These are phyloP conservation scores for Bovichtus variegatus DNA, from an alignment of 2,797 vertebrate genomes.

Conservation along the genomic window DNA sequence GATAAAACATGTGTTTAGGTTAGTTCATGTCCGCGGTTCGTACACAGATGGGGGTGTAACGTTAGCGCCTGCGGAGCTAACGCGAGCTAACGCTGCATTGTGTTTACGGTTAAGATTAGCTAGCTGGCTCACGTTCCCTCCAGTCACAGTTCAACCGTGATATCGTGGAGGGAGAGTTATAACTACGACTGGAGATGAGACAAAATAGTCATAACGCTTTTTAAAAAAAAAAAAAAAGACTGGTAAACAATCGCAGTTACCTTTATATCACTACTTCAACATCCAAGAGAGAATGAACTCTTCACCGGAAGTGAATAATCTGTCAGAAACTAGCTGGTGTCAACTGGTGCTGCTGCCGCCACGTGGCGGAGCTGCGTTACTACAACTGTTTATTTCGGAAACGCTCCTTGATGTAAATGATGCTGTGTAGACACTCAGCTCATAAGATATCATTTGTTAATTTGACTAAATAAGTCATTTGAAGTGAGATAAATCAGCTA, in stretches of 20 bases:
- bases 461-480: background rate
- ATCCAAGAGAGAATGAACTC: conserved; percentile 48
- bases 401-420: background rate
- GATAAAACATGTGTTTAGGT: background rate
- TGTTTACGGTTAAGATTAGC: conserved; percentile 18
- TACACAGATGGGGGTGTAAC: background rate
- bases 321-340: background rate
- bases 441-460: background rate
- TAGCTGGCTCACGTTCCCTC: background rate
- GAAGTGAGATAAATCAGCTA: background rate
- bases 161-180: background rate
- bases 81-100: conserved; percentile 1
- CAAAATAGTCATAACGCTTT: fast-evolving
- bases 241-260: conserved; percentile 33
- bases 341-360: conserved; percentile 36
- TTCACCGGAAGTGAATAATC: conserved; percentile 74
- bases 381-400: conserved; percentile 9
- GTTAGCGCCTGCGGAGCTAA: background rate
- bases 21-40: background rate
- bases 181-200: background rate
- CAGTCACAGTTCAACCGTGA: background rate
- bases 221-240: too few species aligned
- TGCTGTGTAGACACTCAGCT: background rate
- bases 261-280: conserved; percentile 64
- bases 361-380: conserved; percentile 42